Base-by-base conservation (phyloP, 2,797 vertebrate species). In the Lutjanus campechanus region DNA sequence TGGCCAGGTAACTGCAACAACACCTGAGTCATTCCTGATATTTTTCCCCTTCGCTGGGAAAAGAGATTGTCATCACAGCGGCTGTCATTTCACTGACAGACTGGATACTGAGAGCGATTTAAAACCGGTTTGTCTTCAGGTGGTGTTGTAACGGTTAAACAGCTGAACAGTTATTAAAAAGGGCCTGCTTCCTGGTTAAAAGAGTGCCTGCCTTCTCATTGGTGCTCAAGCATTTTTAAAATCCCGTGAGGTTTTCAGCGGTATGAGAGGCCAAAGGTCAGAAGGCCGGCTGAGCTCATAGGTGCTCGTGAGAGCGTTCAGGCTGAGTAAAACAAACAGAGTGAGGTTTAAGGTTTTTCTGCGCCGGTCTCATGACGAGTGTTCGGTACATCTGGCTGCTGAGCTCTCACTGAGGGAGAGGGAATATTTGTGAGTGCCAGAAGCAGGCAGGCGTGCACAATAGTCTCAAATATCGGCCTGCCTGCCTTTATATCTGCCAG, bases 381-480 rank as follows among this genome's bases (percentile, higher is more conserved):
- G 51, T 0, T 2, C 11, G 1, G 5, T 22, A 41, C 73, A 69
- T 86, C 73, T 85, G 81, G 73, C 58, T 25, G 59, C 10, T 44
- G 61, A 8, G 56, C 11, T 65, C 9, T 64, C 49, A 12, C 11
- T 12, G 55, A 64, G 65, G 22, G 54, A 22, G 59, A 1, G 71
- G 8, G 79, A 46, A 58, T 67, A 54, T 62, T n/a, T 82, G 25
- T 67, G 67, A 25, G 62, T 61, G 72, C 76, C 89, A 83, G 79
- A 70, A 83, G 76, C 81, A 82, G 85, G 73, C 86, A 68, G 84
- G 55, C 89, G 73, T 55, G 44, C 85, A 90, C 90, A 86, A 66
- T 84, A 66, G 92, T 93, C 87, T 95, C 94, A 92, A 77, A 95
- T 94, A 91, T 94, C 91, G 47, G 20, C 77, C 89, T 67, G 89